These are phyloP conservation scores for Poeciliopsis turrubarensis DNA, from an alignment of 2,113 vertebrate genomes.

Conservation along the genomic window DNA sequence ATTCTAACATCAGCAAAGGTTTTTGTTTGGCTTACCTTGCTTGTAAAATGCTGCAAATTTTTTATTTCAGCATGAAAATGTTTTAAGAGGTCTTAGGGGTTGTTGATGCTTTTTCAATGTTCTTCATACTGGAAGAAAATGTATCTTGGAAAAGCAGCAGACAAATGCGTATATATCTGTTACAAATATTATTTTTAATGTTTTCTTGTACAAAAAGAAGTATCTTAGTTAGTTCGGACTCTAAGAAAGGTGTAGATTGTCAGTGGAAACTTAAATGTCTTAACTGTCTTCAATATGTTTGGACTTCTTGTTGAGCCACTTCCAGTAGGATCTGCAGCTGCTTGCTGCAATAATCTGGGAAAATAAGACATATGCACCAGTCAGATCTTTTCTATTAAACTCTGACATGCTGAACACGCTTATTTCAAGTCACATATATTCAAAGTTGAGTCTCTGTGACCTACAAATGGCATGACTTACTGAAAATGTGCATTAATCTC, in stretches of 20 bases:
- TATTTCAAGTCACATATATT: background rate
- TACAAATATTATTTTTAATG: background rate
- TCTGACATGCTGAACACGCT: background rate
- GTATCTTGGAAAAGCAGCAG: too few relatives aligned
- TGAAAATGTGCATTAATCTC: slow-evolving; percentile 56
- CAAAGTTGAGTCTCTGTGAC: background rate
- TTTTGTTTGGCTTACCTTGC: too few relatives aligned
- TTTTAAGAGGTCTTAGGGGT: too few relatives aligned
- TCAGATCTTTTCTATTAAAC: background rate
- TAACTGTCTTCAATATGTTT: slow-evolving; percentile 71
- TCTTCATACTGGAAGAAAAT: too few relatives aligned
- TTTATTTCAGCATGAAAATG: too few relatives aligned
- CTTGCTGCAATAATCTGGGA: slow-evolving; percentile 68
- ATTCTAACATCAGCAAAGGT: too few relatives aligned
- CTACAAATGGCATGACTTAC: slow-evolving; percentile 60
- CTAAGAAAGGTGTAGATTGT: background rate
- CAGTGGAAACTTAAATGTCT: background rate
- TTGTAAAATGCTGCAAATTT: too few relatives aligned
- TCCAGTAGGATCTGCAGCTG: slow-evolving; percentile 80
- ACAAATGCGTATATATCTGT: too few relatives aligned
- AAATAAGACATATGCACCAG: background rate
- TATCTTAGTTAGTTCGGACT: background rate
- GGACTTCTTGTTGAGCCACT: slow-evolving; percentile 78
- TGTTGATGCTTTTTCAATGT: too few relatives aligned
- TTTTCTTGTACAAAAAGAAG: background rate